Conservation (phyloP, 2,797 vertebrate species). For the Graptemys geographica region DNA sequence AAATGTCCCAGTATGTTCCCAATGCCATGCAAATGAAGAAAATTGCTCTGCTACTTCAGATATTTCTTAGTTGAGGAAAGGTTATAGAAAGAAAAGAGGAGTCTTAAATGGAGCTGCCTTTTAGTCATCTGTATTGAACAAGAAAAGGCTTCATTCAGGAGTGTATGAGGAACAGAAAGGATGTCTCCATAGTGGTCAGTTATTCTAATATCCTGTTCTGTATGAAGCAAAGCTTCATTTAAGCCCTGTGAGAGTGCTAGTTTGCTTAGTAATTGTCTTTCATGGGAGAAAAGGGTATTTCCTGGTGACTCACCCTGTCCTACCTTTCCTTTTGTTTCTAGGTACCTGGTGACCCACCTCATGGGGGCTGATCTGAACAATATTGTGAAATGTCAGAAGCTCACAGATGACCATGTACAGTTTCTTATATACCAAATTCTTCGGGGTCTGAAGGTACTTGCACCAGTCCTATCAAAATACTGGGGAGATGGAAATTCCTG, state of each 20-base stretch:
- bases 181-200: background rate
- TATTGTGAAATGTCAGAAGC: slow-evolving; percentile 99
- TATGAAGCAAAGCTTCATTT: background rate
- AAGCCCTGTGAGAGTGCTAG: background rate
- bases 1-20: background rate
- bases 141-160: background rate
- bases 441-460: slow-evolving; percentile 93
- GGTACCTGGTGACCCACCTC: slow-evolving; percentile 97
- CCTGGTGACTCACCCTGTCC: background rate
- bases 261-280: background rate
- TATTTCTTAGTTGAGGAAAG: background rate
- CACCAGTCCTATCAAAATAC: background rate
- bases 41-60: background rate
- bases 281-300: background rate
- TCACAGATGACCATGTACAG: slow-evolving; percentile 98
- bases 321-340: slow-evolving; percentile 67
- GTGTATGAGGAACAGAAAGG: background rate
- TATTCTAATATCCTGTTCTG: background rate
- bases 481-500: background rate
- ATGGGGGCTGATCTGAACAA: slow-evolving; percentile 99
- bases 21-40: background rate
- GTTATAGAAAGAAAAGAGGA: background rate
- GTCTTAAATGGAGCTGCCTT: background rate
- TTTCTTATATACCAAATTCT: slow-evolving; percentile 99
- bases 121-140: background rate